Evolutionary conservation across 2,113 vertebrate species (phyloP), one percentile per base, ranked within the genome.

Genomic region (Eonycteris spelaea): DNA sequence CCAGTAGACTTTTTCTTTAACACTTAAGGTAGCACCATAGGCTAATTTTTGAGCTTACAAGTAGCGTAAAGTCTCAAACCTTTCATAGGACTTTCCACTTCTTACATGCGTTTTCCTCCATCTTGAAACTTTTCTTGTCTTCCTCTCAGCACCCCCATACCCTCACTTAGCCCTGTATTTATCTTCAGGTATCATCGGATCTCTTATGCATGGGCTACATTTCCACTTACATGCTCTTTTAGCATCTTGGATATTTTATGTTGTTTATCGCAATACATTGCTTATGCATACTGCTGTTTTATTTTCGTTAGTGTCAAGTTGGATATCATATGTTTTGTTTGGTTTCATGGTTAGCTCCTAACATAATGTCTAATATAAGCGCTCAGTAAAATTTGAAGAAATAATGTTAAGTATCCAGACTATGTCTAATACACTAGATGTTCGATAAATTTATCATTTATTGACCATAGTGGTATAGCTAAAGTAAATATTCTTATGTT

Each of bases 111-210:
- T 55, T 89, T 78, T 35, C 24, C 22, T 75, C 5, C 22, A 53
- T 40, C 6, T 14, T 6, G 6, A 18, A 33, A 9, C 61, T 67
- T 80, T 71, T 75, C 26, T 33, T 40, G 30, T 84, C 26, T 65
- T 33, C 22, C 43, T 77, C 33, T 7, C 7, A 18, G 33, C 3
- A 22, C 1, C 3, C 0, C 6, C 19, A 10, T 55, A 18, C 1
- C 3, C 5, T 83, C 18, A 61, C 18, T 73, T 43, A 59, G 7
- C 13, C 0, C 19, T 33, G n/a, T 45, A 43, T 19, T 28, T 67
- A 26, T 1, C 61, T 68, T 71, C 3, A 67, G 4, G 57, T 6
- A 1, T 85, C 59, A 35, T 75, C 14, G 38, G 3, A 4, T 28
- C 6, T 19, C 38, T 63, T 13, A 13, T 21, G 0, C 4, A 26